phyloP scores from a whole-genome alignment of 2,113 vertebrate genomes.

The Psettodes erumei region DNA sequence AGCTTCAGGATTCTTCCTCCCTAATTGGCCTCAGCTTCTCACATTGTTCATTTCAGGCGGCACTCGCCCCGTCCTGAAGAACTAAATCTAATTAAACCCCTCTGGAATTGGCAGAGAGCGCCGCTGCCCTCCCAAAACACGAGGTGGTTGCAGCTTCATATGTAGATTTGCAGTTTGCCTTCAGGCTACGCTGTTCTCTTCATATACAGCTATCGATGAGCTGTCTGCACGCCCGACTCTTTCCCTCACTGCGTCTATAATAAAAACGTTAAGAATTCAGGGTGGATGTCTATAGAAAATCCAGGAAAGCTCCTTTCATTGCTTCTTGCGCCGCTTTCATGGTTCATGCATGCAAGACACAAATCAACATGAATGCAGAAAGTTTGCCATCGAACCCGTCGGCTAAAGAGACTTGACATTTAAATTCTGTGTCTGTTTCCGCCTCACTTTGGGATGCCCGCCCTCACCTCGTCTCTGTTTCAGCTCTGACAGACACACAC shows the following conservation, averaged over 20 bases:
- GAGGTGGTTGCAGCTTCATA: conserved; percentile 22
- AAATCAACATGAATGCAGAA: no score
- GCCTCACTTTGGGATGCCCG: not conserved
- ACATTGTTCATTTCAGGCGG: conserved; percentile 15
- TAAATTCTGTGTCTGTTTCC: not conserved
- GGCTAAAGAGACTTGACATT: no score
- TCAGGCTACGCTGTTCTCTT: conserved; percentile 4
- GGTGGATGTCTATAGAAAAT: no score
- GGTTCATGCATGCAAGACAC: no score
- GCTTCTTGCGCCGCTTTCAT: no score
- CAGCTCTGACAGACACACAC: conserved; percentile 25
- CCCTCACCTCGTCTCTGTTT: conserved; percentile 10
- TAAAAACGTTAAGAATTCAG: no score
- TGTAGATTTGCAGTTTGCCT: conserved; percentile 33
- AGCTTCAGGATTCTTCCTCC: conserved; percentile 5
- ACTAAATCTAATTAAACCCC: conserved; percentile 53
- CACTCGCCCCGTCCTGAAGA: not conserved
- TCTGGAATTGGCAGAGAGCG: conserved; percentile 16
- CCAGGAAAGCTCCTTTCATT: no score
- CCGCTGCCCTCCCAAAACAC: not conserved
- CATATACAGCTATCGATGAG: conserved; percentile 11
- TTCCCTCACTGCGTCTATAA: not conserved
- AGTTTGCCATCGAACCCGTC: no score
- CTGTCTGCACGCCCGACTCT: not conserved
- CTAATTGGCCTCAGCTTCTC: conserved; percentile 43